Evolutionary conservation across 1,140 invertebrate genomes (phyloP).

Genomic region (Magallana ariakensis): DNA sequence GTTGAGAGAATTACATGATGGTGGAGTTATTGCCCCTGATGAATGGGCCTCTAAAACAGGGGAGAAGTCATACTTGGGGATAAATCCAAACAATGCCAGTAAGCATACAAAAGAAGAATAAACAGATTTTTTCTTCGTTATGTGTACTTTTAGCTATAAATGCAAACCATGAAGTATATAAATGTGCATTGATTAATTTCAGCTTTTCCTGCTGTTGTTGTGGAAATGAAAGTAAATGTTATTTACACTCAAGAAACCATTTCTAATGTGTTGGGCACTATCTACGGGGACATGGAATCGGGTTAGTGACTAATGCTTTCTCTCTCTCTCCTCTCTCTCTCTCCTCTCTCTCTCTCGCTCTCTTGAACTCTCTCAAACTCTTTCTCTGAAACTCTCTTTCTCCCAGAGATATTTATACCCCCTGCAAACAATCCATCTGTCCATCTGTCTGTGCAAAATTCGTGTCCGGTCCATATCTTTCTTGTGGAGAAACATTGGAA

Average conservation of each 20-base stretch:
- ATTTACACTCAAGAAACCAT: background rate
- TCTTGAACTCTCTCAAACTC: too few species aligned
- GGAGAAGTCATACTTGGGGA: background rate
- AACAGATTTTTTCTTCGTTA: too few species aligned
- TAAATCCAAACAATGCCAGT: conserved; percentile 1
- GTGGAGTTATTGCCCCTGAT: conserved; percentile 16
- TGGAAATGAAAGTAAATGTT: background rate
- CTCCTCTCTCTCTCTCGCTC: background rate
- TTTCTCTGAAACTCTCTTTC: too few species aligned
- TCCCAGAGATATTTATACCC: too few species aligned
- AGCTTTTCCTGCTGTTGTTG: background rate
- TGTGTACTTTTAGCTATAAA: too few species aligned
- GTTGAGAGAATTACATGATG: background rate
- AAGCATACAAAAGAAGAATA: background rate
- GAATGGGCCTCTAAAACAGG: background rate
- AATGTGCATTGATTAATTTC: background rate
- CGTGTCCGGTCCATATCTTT: too few species aligned
- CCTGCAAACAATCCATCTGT: too few species aligned
- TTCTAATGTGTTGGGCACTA: background rate
- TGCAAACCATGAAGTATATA: too few species aligned
- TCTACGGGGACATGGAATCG: conserved; percentile 8
- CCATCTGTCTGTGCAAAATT: too few species aligned
- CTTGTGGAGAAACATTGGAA: too few species aligned
- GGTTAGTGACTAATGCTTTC: background rate
- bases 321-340: background rate